Evolutionary conservation across 2,888 invertebrate genomes (phyloP).

Genomic region (Caenorhabditis virilis): DNA sequence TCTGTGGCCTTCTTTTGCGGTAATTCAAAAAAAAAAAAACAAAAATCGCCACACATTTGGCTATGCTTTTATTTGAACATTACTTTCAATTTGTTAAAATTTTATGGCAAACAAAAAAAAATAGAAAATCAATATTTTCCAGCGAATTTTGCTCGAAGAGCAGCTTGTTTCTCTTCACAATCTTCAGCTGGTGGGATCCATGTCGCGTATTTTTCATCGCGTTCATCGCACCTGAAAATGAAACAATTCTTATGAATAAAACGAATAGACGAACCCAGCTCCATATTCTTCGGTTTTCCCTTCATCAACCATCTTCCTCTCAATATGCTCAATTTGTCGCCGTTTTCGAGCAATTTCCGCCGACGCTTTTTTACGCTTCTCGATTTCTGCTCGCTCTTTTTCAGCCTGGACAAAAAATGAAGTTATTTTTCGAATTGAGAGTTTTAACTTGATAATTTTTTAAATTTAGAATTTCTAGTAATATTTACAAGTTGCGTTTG

Average conservation of each 20-base stretch:
- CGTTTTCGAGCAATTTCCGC: conserved; percentile 7
- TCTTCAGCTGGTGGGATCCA: conserved; percentile 82
- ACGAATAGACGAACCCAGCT: conserved; percentile 11
- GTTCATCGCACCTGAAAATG: conserved; percentile 29
- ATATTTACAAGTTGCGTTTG: no score
- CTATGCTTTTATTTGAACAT: not conserved
- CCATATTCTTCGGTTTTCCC: conserved; percentile 39
- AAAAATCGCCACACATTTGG: no score
- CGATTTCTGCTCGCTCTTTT: conserved; percentile 10
- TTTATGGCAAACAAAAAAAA: conserved; percentile 1
- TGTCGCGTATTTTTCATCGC: conserved; percentile 75
- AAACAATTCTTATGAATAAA: not conserved
- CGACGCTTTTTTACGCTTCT: conserved; percentile 13
- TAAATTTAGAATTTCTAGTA: no score
- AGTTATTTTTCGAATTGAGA: not conserved
- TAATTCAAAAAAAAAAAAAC: no score
- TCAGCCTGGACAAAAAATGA: conserved; percentile 8
- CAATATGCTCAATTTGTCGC: conserved; percentile 14
- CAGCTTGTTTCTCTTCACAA: conserved; percentile 72
- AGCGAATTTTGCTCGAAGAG: conserved; percentile 60
- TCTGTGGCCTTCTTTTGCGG: no score
- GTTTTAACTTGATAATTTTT: no score
- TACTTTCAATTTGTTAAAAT: conserved; percentile 6
- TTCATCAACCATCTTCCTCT: conserved; percentile 15
- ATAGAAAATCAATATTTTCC: conserved; percentile 51